Base-by-base conservation (phyloP, 1,140 invertebrate species). In the Meteorus sp. region DNA sequence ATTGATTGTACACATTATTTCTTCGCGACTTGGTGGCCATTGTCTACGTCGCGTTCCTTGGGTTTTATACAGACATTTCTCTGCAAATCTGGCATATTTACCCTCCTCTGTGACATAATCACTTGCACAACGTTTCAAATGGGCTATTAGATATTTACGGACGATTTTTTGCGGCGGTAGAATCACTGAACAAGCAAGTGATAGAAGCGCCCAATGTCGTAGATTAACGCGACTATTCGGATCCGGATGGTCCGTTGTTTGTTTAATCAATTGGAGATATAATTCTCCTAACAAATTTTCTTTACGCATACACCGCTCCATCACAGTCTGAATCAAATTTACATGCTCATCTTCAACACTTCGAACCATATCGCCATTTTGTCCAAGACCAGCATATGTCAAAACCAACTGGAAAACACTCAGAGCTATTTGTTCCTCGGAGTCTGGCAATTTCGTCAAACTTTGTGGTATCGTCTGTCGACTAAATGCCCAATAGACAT, bases 71-170 rank as follows among this genome's bases (percentile, higher is more conserved):
- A 95, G 83, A 74, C 92, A 93, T 86, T 94, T 95, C 73, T 97
- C 91, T 23, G 94, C 93, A 73, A 97, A 95, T 66, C 94, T 81
- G 4, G 95, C 94, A 77, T 93, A 98, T 79, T 95, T 94, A 3
- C 94, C 95, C 74, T 97, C 95, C 72, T 97, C 94, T 1, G 92
- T 91, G 13, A 95, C 88, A 62, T 88, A 89, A 76, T 97, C 94
- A 45, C 91, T 89, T 22, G 91, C 86, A 70, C 94, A 94, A 65
- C 92, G 85, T 64, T 94, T 89, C 47, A 98, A 79, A 79, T 97
- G 95, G 7, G 92, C 87, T 19, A 95, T 88, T n/a, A 98, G 82
- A 77, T 97, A 94, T 56, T 94, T 89, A 31, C 93, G 83, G 56
- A 97, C 84, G 0, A 88, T 82, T 70, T 91, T 90, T 67, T 92